phyloP scores from a whole-genome alignment of 92 coral and sea anemone species.

The Parazoanthus atlanticus region DNA sequence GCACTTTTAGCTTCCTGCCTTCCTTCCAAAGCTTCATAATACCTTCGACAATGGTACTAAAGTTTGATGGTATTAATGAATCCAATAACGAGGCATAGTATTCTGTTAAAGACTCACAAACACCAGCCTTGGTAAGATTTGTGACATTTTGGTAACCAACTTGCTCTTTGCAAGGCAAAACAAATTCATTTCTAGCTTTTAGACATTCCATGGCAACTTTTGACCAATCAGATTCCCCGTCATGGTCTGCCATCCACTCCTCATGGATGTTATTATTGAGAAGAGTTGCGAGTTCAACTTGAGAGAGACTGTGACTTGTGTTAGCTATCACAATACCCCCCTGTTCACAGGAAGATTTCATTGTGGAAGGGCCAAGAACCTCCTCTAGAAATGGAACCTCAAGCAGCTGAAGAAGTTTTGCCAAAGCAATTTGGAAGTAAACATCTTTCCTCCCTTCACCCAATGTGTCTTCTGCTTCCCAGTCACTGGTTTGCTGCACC shows the following conservation, averaged over 20 bases:
- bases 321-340: constrained; percentile 41
- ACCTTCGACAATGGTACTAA: constrained; percentile 64
- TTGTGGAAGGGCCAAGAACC: constrained; percentile 49
- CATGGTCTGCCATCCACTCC: constrained; percentile 5
- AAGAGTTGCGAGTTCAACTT: not conserved
- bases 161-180: constrained; percentile 67
- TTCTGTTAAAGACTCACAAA: constrained; percentile 72
- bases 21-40: constrained; percentile 50
- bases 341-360: constrained; percentile 35
- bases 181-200: constrained; percentile 70
- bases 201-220: constrained; percentile 80
- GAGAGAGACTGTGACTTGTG: not conserved
- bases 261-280: not conserved
- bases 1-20: constrained; percentile 49
- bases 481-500: constrained; percentile 27
- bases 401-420: constrained; percentile 74
- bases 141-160: constrained; percentile 72
- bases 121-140: constrained; percentile 71
- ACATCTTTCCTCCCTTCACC: constrained; percentile 44
- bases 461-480: constrained; percentile 37
- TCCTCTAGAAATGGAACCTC: constrained; percentile 86
- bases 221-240: constrained; percentile 58
- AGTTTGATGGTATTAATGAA: constrained; percentile 79
- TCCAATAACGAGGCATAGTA: constrained; percentile 81
- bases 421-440: constrained; percentile 71